These are phyloP conservation scores for Microtus pennsylvanicus DNA, from an alignment of 2,113 vertebrate genomes.

Conservation along the genomic window DNA sequence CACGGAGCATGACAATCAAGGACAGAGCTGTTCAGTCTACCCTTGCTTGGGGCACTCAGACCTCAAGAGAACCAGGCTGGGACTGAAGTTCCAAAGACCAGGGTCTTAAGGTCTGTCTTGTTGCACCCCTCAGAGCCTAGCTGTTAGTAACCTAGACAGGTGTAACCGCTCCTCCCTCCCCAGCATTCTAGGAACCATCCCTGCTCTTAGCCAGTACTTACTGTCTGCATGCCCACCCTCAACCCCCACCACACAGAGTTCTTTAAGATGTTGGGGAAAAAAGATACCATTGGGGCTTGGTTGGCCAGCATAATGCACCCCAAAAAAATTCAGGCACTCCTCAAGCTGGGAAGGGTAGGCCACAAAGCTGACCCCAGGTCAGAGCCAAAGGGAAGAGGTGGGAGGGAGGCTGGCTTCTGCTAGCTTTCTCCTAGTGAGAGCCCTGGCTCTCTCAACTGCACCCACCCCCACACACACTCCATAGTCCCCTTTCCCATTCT, in stretches of 20 bases:
- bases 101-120: not conserved
- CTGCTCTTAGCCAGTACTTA: not conserved
- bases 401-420: not conserved
- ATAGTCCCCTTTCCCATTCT: too few species aligned
- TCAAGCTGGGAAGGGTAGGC: not conserved
- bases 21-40: not conserved
- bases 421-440: not conserved
- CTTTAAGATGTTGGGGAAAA: not conserved
- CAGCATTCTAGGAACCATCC: too few species aligned
- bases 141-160: not conserved
- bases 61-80: not conserved
- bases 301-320: not conserved
- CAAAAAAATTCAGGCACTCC: not conserved
- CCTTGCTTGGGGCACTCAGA: accelerated
- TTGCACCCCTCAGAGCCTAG: not conserved
- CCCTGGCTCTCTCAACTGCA: not conserved
- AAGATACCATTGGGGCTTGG: not conserved
- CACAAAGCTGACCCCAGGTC: not conserved
- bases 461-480: not conserved
- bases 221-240: not conserved
- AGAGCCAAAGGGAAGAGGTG: too few species aligned
- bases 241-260: not conserved
- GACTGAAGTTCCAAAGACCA: not conserved
- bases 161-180: not conserved
- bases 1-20: not conserved